Evolutionary conservation across 2,888 invertebrate species (phyloP), one percentile per base, ranked within the genome.

Genomic region (Polyommatus icarus): DNA sequence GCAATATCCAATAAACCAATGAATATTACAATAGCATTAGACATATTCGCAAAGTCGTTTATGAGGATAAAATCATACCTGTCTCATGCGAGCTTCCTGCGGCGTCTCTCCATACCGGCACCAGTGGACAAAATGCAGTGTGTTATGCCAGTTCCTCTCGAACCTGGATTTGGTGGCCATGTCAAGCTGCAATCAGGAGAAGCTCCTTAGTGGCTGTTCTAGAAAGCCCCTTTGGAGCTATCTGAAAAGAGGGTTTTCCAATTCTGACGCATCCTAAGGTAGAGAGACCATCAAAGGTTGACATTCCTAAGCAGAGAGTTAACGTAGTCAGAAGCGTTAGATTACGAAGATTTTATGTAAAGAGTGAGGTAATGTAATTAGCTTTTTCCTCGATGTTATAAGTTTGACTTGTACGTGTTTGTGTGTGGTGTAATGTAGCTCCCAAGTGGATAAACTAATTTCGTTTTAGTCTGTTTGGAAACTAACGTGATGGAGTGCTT

Each of bases 101-200:
- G 95, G 95, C 76, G 95, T 95, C 87, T 95, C 95, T 79, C 96
- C 96, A 83, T 96, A 96, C 82, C 96, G 95, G 89, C 96, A 96
- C 96, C 96, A 96, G 88, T 96, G 95, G 82, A 95, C 95, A 90
- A 95, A 95, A 93, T 92, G 96, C 91, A 95, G 95, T 87, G 95
- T 95, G 93, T 95, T 96, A 91, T 94, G 96, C 95, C 95, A 95
- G 87, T 95, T 95, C 84, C 94, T 91, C 91, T 95, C 94, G 90
- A 95, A 95, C 85, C 94, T 91, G 87, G 94, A 94, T 86, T 94
- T 94, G 82, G 95, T 92, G 80, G 95, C 95, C 89, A 94, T 94
- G 84, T 93, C 93, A 87, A 95, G 93, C 93, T 94, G 94, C 89
- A 94, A 94, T 93, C 91, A 94, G 93, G 87, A 93, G 93, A 92